phyloP scores from a whole-genome alignment of 1,140 invertebrate species.

The Heterodera schachtii region DNA sequence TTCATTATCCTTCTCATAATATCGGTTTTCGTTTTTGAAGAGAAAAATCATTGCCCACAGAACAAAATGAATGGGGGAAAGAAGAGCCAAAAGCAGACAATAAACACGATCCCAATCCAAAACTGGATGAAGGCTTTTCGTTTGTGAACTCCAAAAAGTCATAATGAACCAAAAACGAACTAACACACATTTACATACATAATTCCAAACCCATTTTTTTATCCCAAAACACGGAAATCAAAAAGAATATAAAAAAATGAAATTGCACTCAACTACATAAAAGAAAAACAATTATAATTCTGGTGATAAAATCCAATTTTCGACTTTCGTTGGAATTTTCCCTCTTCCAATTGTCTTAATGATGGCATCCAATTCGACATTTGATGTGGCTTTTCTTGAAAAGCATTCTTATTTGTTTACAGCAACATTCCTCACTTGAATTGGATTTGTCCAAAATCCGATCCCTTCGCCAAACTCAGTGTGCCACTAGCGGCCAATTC shows the following conservation, averaged over 20 bases:
- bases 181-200: too few species aligned
- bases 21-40: too few species aligned
- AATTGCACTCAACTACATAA: too few species aligned
- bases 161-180: too few species aligned
- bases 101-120: too few species aligned
- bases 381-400: not conserved
- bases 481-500: constrained; percentile 11
- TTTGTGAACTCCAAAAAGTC: too few species aligned
- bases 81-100: too few species aligned
- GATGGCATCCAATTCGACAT: not conserved
- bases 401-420: not conserved
- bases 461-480: constrained; percentile 6
- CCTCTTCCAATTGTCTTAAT: not conserved
- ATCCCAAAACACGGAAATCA: too few species aligned
- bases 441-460: constrained; percentile 22
- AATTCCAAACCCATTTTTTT: too few species aligned
- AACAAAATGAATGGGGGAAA: not conserved
- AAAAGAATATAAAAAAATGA: too few species aligned
- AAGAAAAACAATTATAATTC: not conserved
- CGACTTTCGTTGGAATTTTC: not conserved
- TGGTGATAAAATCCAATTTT: not conserved
- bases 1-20: not conserved
- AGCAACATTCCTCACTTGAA: not conserved
- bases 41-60: not conserved
- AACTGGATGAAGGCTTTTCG: too few species aligned